These are phyloP conservation scores for Parus major DNA, from an alignment of 2,113 vertebrate species.

Conservation along the genomic window DNA sequence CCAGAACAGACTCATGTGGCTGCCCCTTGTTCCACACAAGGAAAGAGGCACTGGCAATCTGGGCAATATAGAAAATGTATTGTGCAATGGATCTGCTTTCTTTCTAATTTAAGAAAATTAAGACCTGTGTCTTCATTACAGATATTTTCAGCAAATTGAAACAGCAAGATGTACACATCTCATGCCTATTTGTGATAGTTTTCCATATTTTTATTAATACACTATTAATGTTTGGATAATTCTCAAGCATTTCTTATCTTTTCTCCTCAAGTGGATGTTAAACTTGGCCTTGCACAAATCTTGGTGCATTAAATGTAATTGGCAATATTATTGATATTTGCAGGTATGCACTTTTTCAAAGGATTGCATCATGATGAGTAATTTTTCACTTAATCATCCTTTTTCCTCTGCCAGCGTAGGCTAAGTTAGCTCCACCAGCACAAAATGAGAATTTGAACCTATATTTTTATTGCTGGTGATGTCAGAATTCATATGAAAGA, in stretches of 20 bases:
- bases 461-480: neutral
- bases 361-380: neutral
- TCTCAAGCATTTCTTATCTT: neutral
- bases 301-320: neutral
- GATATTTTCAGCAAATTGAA: conserved; percentile 27
- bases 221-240: neutral
- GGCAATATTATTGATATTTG: neutral
- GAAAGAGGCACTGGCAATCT: neutral
- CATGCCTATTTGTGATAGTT: neutral
- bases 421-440: neutral
- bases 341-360: neutral
- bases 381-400: neutral
- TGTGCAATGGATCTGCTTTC: neutral
- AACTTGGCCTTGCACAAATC: neutral
- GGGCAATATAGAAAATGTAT: neutral
- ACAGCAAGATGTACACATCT: neutral
- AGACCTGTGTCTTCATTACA: neutral
- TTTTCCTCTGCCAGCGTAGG: neutral
- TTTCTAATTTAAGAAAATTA: conserved; percentile 12
- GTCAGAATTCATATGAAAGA: neutral
- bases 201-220: neutral
- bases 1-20: neutral
- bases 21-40: neutral
- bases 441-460: neutral
- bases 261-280: neutral